Percentiles rank a stretch among this genome's conserved stretches.
Conservation (phyloP, 2,113 vertebrate species). For the Phylloscopus trochilus region DNA sequence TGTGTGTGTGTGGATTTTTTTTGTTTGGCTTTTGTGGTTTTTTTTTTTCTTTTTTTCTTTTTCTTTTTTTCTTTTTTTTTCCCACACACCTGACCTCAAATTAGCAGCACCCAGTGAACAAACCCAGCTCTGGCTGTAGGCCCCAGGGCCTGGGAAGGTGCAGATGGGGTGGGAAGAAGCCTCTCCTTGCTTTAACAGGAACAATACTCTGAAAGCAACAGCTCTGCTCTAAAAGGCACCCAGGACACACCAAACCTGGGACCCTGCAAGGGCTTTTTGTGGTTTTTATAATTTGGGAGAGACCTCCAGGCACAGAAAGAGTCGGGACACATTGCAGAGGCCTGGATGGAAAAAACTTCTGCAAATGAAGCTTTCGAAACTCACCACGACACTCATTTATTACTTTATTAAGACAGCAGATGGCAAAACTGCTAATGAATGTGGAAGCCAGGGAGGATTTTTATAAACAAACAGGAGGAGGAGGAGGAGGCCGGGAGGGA, state of each 20-base stretch:
- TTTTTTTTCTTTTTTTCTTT: no score
- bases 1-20: no score
- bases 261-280: not conserved
- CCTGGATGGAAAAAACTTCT: conserved; percentile 44
- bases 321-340: not conserved
- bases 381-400: conserved; percentile 47
- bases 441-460: conserved; percentile 25
- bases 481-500: not conserved
- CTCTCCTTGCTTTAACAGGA: not conserved
- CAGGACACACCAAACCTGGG: not conserved
- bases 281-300: not conserved
- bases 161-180: not conserved
- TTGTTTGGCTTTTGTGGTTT: no score
- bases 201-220: not conserved
- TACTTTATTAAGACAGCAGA: conserved; percentile 69
- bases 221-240: not conserved
- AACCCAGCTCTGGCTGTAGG: not conserved
- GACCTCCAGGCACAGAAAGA: not conserved
- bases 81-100: not conserved
- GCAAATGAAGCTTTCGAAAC: conserved; percentile 52
- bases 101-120: not conserved
- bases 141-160: not conserved
- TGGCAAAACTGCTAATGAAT: conserved; percentile 69
- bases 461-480: conserved; percentile 28
- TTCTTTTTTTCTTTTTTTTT: no score